Base-by-base conservation (phyloP, 1,140 invertebrate species). In the Magallana angulata region DNA sequence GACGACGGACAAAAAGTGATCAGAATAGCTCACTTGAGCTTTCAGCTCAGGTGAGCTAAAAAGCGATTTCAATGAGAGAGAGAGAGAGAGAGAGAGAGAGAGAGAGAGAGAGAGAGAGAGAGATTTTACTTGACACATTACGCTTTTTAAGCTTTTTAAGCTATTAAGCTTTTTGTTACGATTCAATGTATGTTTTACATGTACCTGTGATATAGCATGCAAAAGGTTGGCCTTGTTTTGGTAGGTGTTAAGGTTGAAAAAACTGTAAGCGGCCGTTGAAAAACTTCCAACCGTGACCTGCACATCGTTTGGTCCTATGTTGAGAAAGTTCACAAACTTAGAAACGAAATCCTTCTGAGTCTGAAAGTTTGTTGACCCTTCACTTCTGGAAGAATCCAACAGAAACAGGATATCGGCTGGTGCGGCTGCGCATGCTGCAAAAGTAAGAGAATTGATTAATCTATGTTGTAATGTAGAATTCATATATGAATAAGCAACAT, bases 401-500 rank as follows among this genome's bases (percentile, higher is more conserved):
- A 91, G 84, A 81, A 91, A 91, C 7, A 90, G 85, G 3, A 91
- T 85, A 80, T 91, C 91, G 7, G 90, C 90, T 60, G 57, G 80
- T 14, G 80, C 68, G 14, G 57, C 82, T 24, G 48, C 56, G 60
- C 90, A 91, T 24, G 16, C 85, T 85, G 57, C 60, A 83, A 86
- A 82, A 48, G 5, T 4, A 48, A 48, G 5, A 5, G 36, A 48
- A 48, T 48, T 48, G 4, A 48, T 48, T 0, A 48, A 48, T 5
- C 36, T 24, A 24, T 24, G 24, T 24, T 24, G 24, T 0, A 24
- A 24, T 24, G 24, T 24, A 5, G 36, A 48, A 1, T 48, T 48
- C 36, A 48, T 0, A 48, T 4, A 48, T 48, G 5, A 5, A 48
- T 48, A 0, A 48, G 36, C 36, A 24, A 24, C 24, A 24, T 24